phyloP scores from a whole-genome alignment of 2,113 vertebrate species.

The Mesocricetus auratus region DNA sequence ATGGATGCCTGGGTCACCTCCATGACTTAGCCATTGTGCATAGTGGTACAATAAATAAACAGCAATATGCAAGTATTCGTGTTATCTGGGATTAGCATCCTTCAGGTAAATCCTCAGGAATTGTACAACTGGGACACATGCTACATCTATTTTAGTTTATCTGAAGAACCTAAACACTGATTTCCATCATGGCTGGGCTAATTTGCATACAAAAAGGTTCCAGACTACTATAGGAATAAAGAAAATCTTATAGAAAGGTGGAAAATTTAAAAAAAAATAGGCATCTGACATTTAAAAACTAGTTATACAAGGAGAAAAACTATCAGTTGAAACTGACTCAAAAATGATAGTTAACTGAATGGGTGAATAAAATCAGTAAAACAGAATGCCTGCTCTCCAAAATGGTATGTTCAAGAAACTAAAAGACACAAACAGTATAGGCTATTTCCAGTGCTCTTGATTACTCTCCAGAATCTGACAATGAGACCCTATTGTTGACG shows the following conservation, averaged over 20 bases:
- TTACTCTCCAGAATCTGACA: not conserved
- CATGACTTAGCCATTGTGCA: not conserved
- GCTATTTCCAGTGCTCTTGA: not conserved
- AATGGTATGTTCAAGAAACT: slow-evolving; percentile 14
- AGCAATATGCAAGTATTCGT: not conserved
- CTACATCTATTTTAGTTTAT: not conserved
- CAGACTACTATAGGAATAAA: not conserved
- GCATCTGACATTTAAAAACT: no score
- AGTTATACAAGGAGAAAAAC: slow-evolving; percentile 7
- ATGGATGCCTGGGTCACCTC: no score
- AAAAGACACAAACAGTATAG: not conserved
- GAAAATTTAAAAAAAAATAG: slow-evolving; percentile 5
- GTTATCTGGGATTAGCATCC: not conserved
- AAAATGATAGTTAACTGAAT: slow-evolving; percentile 30
- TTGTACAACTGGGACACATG: not conserved
- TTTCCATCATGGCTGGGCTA: not conserved
- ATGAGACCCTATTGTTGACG: not conserved
- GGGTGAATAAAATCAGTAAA: slow-evolving; percentile 19
- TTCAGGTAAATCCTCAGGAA: not conserved
- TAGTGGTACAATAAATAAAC: not conserved
- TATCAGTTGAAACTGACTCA: slow-evolving; percentile 23
- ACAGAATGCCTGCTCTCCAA: not conserved
- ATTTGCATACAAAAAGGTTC: not conserved
- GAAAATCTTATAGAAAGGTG: not conserved
- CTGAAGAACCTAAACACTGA: not conserved